phyloP scores from a whole-genome alignment of 2,888 invertebrate genomes.

The Pollenia angustigena region DNA sequence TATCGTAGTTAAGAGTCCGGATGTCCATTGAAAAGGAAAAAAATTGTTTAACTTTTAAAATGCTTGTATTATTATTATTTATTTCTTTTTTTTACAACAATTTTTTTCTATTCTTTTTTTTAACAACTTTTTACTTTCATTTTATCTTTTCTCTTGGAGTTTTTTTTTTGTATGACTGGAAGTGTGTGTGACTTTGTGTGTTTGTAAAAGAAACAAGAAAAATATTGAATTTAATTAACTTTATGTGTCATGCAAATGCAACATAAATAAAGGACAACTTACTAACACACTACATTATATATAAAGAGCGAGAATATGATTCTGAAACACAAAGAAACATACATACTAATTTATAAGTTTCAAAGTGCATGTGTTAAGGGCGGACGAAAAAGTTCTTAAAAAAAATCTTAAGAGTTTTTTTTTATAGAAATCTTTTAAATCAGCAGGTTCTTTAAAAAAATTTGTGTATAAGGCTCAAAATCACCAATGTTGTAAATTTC shows the following conservation, averaged over 20 bases:
- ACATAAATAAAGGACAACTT: slow-evolving; percentile 53
- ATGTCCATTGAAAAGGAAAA: slow-evolving; percentile 50
- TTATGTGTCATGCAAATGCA: slow-evolving; percentile 67
- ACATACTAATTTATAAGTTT: no score
- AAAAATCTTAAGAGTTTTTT: no score
- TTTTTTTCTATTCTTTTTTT: slow-evolving; percentile 12
- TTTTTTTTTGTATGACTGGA: neutral
- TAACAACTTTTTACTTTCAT: slow-evolving; percentile 11
- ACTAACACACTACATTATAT: neutral
- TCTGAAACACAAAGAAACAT: no score
- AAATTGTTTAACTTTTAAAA: slow-evolving; percentile 45
- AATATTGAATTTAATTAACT: slow-evolving; percentile 73
- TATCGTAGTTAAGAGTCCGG: slow-evolving; percentile 62
- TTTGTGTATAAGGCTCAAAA: no score
- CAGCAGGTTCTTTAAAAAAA: no score
- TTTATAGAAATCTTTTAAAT: no score
- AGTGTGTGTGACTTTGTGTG: neutral
- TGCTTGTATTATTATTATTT: slow-evolving; percentile 32
- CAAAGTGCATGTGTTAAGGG: no score
- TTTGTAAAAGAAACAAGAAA: slow-evolving; percentile 56
- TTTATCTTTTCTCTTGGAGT: neutral
- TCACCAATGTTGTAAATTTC: no score
- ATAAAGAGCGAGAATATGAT: neutral
- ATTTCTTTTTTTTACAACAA: neutral
- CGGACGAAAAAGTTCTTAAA: no score